Conservation (phyloP, 2,113 vertebrate species). For the Stercorarius parasiticus region DNA sequence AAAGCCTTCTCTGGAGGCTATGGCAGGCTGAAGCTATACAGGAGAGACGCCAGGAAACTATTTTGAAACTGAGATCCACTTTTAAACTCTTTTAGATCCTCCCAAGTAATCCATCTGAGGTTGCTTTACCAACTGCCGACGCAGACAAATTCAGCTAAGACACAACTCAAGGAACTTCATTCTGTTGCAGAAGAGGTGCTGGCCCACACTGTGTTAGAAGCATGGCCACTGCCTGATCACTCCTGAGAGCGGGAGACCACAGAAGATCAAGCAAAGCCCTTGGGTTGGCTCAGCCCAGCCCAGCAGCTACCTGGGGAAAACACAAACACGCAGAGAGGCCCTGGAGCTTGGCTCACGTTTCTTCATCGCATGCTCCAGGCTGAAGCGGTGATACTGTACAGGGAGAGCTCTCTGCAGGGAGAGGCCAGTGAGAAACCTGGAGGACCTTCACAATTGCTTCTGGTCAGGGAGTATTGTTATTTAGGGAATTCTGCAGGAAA, state of each 20-base stretch:
- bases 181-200: background rate
- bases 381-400: background rate
- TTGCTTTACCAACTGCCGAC: background rate
- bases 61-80: background rate
- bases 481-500: background rate
- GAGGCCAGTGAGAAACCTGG: background rate
- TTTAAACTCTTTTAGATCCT: background rate
- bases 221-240: too few relatives aligned
- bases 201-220: rapidly evolving
- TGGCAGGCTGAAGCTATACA: background rate
- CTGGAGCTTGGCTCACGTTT: rapidly evolving
- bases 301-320: background rate
- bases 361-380: background rate
- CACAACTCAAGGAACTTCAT: background rate
- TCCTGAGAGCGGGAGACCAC: background rate
- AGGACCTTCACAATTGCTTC: background rate
- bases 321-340: background rate
- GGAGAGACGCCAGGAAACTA: background rate
- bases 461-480: background rate
- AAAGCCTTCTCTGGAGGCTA: background rate
- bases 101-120: background rate
- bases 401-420: background rate
- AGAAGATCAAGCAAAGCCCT: background rate
- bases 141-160: background rate
- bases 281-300: background rate